A percentile compares a stretch with the other conserved stretches of the same genome.
phyloP scores from a whole-genome alignment of 2,797 vertebrate species.

The Crenichthys baileyi region DNA sequence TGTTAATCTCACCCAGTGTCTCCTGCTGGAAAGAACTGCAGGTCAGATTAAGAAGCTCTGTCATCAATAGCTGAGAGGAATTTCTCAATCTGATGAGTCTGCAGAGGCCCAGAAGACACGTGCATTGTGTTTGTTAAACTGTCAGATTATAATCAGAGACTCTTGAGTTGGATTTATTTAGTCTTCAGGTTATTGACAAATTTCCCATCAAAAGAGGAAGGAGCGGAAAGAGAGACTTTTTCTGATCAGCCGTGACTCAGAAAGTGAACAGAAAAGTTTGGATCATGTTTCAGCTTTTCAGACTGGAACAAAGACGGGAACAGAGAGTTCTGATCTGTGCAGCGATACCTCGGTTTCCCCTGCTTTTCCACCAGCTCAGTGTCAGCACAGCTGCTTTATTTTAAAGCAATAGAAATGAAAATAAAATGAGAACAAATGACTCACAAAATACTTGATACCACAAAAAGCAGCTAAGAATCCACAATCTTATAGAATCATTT shows the following conservation, averaged over 20 bases:
- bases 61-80: neutral
- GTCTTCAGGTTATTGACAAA: neutral
- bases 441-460: too few species aligned
- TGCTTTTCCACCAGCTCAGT: neutral
- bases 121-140: neutral
- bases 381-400: neutral
- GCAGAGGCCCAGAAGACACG: neutral
- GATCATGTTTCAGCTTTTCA: conserved; percentile 17
- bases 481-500: too few species aligned
- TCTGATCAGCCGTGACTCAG: neutral
- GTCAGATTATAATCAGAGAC: conserved; percentile 2
- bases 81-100: neutral
- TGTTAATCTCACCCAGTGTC: conserved; percentile 44
- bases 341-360: neutral
- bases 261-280: neutral
- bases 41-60: conserved; percentile 40
- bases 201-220: neutral
- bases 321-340: conserved; percentile 6
- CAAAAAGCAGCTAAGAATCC: too few species aligned
- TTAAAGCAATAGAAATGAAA: too few species aligned
- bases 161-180: neutral
- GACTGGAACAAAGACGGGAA: neutral
- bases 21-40: conserved; percentile 57
- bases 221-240: neutral
- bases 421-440: too few species aligned